Conservation (phyloP, 2,113 vertebrate species). For the Pedionomus torquatus region DNA sequence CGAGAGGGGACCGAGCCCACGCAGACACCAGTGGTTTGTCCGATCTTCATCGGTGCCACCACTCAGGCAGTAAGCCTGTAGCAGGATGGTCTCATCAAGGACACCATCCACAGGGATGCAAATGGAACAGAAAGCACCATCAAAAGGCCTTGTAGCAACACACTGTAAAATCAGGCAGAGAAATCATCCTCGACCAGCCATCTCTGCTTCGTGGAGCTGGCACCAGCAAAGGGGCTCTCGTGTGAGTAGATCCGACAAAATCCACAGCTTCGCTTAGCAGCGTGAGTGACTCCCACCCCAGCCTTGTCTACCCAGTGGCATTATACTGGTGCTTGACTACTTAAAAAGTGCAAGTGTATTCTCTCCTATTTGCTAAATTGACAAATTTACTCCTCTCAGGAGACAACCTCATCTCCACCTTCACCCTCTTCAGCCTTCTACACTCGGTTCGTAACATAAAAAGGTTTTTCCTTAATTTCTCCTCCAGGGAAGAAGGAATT, state of each 20-base stretch:
- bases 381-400: neutral
- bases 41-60: fast-evolving
- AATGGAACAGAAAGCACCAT: neutral
- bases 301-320: neutral
- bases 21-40: fast-evolving
- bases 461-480: neutral
- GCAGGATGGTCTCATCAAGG: neutral
- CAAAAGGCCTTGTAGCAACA: neutral
- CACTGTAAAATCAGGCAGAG: neutral
- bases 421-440: neutral
- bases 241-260: neutral
- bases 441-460: neutral
- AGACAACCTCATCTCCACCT: neutral
- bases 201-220: fast-evolving
- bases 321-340: neutral
- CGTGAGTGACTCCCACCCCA: neutral
- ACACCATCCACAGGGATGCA: fast-evolving
- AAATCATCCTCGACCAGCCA: neutral
- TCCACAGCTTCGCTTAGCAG: neutral
- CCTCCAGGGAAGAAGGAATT: neutral
- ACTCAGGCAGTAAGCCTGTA: fast-evolving
- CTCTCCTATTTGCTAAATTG: neutral
- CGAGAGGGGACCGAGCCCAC: neutral
- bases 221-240: neutral
- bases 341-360: neutral